These are phyloP conservation scores for Acanthoscelides obtectus DNA, from an alignment of 2,888 invertebrate species.

Conservation along the genomic window DNA sequence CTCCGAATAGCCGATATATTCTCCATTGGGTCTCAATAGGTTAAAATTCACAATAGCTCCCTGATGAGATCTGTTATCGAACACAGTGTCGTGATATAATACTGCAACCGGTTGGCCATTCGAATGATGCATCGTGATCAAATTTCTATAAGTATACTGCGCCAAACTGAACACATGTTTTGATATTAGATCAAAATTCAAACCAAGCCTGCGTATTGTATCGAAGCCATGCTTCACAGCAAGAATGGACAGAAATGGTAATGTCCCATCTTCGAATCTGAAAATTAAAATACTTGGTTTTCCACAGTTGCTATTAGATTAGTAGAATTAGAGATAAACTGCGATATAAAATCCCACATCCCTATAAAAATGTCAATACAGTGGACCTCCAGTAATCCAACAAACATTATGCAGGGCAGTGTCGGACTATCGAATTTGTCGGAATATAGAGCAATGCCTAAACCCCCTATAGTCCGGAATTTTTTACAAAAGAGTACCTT, in stretches of 20 bases:
- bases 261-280: slow-evolving; percentile 93
- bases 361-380: no score
- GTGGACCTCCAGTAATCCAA: no score
- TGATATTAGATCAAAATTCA: slow-evolving; percentile 63
- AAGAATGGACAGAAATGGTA: slow-evolving; percentile 80
- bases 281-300: no score
- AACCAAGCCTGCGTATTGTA: slow-evolving; percentile 60
- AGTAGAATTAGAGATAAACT: no score
- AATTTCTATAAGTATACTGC: slow-evolving; percentile 62
- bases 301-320: no score
- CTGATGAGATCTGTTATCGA: slow-evolving; percentile 59
- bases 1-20: slow-evolving; percentile 84
- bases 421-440: no score
- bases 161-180: slow-evolving; percentile 73
- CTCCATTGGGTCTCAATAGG: slow-evolving; percentile 69
- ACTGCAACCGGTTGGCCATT: slow-evolving; percentile 67
- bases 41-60: slow-evolving; percentile 90
- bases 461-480: no score
- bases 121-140: slow-evolving; percentile 61
- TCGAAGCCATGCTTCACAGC: slow-evolving; percentile 81
- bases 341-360: no score
- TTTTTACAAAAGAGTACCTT: no score
- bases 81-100: slow-evolving; percentile 71
- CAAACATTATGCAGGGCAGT: no score
- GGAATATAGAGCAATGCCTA: no score